phyloP scores from a whole-genome alignment of 1,140 invertebrate genomes.

The Cepaea nemoralis region DNA sequence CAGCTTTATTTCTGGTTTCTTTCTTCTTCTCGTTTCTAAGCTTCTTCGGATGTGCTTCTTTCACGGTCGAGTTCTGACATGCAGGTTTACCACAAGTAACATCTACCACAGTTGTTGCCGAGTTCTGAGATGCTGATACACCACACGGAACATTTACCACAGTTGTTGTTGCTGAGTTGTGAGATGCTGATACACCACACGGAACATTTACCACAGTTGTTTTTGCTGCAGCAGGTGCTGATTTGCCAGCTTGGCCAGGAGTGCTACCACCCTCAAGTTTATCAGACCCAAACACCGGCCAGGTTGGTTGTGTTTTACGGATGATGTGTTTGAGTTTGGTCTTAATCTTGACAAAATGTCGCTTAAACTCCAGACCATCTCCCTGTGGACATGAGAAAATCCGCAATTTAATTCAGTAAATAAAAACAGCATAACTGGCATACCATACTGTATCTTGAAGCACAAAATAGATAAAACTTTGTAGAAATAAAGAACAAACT shows the following conservation, averaged over 20 bases:
- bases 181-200: neutral
- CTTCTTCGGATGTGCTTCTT: neutral
- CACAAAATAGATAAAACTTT: no score
- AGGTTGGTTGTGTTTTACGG: slow-evolving; percentile 65
- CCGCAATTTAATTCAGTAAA: no score
- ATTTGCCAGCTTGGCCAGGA: neutral
- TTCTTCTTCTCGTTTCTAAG: neutral
- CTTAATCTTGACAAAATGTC: slow-evolving; percentile 87
- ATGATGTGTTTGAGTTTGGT: slow-evolving; percentile 76
- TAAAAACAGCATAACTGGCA: no score
- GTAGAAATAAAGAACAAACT: no score
- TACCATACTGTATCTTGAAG: no score
- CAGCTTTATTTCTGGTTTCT: neutral
- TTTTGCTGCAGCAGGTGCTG: neutral
- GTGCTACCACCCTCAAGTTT: neutral
- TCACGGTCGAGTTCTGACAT: neutral
- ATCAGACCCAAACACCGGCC: slow-evolving; percentile 36
- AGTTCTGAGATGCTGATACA: neutral
- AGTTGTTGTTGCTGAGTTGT: neutral
- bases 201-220: neutral
- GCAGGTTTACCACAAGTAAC: no score
- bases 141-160: no score
- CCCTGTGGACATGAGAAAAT: no score
- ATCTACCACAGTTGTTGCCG: no score
- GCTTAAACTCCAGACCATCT: slow-evolving; percentile 94